phyloP scores from a whole-genome alignment of 2,113 vertebrate species.

The Takifugu bimaculatus region DNA sequence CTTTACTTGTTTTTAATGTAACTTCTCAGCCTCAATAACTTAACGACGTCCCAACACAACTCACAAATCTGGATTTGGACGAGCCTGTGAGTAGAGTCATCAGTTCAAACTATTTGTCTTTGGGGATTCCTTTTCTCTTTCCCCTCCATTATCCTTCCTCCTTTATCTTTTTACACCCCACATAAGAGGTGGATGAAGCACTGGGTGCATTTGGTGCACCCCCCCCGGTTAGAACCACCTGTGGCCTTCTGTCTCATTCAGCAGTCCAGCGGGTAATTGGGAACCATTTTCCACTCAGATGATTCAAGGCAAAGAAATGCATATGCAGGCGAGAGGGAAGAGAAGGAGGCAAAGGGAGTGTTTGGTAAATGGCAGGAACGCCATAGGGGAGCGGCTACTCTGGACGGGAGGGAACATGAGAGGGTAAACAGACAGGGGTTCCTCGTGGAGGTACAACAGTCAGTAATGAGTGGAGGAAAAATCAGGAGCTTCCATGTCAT shows the following conservation, averaged over 20 bases:
- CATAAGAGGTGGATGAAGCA: slow-evolving; percentile 3
- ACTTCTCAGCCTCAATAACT: too few species aligned
- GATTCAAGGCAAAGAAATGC: slow-evolving; percentile 68
- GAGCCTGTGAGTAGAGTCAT: neutral
- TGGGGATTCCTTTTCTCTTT: slow-evolving; percentile 13
- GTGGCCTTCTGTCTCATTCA: slow-evolving; percentile 55
- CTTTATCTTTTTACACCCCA: slow-evolving; percentile 18
- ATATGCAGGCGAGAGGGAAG: slow-evolving; percentile 41
- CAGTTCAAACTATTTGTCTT: slow-evolving; percentile 18
- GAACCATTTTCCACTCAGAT: slow-evolving; percentile 69
- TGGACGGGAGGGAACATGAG: slow-evolving; percentile 36
- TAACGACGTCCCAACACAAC: too few species aligned
- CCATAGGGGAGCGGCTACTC: slow-evolving; percentile 26
- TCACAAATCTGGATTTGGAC: too few species aligned
- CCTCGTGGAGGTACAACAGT: slow-evolving; percentile 17
- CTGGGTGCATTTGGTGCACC: slow-evolving; percentile 14
- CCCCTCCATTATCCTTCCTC: slow-evolving; percentile 18
- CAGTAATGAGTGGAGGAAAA: slow-evolving; percentile 51
- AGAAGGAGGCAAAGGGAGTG: slow-evolving; percentile 40
- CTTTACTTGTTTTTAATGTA: too few species aligned
- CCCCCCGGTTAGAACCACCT: slow-evolving; percentile 46
- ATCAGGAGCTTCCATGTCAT: slow-evolving; percentile 47
- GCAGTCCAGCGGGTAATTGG: slow-evolving; percentile 38
- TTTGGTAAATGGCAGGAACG: slow-evolving; percentile 72
- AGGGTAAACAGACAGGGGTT: slow-evolving; percentile 20